A percentile compares a stretch with the other conserved stretches of the same genome.
Evolutionary conservation across 2,888 invertebrate species (phyloP).

Genomic region (Cryptocephalus moraei): DNA sequence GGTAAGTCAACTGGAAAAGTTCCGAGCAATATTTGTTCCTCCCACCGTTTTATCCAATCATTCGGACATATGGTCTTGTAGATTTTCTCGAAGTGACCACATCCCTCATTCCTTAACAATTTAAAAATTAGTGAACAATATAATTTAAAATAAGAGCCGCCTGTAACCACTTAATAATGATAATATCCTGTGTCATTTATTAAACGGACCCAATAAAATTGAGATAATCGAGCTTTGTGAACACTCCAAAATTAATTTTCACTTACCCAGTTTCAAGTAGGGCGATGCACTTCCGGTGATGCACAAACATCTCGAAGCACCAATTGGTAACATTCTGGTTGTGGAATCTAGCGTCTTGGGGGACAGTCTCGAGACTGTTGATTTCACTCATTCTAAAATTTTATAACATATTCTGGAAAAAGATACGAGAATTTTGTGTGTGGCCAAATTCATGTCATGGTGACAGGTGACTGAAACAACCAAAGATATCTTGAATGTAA

Average conservation of each 20-base stretch:
- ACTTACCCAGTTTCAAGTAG: conserved; percentile 19
- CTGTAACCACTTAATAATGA: not conserved
- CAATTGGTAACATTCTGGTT: conserved; percentile 18
- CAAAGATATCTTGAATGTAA: too few relatives aligned
- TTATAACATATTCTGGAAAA: not conserved
- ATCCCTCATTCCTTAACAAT: conserved; percentile 15
- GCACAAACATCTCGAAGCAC: conserved; percentile 19
- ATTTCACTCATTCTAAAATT: conserved; percentile 6
- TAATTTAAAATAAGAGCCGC: too few relatives aligned
- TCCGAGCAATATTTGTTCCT: conserved; percentile 19
- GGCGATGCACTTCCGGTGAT: conserved; percentile 16
- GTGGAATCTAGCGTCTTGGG: conserved; percentile 18
- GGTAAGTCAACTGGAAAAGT: conserved; percentile 22
- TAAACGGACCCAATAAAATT: too few relatives aligned
- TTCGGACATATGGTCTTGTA: conserved; percentile 19
- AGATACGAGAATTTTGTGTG: too few relatives aligned
- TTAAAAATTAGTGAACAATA: not conserved
- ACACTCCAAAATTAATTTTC: not conserved
- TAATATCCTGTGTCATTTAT: not conserved
- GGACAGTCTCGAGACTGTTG: conserved; percentile 10
- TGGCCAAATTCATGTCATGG: too few relatives aligned
- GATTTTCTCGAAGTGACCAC: conserved; percentile 17
- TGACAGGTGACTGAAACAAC: too few relatives aligned
- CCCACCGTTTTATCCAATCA: conserved; percentile 20
- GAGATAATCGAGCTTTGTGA: too few relatives aligned